Evolutionary conservation across 2,113 vertebrate species (phyloP), one percentile per base, ranked within the genome.

Genomic region (Crotalus horridus): DNA sequence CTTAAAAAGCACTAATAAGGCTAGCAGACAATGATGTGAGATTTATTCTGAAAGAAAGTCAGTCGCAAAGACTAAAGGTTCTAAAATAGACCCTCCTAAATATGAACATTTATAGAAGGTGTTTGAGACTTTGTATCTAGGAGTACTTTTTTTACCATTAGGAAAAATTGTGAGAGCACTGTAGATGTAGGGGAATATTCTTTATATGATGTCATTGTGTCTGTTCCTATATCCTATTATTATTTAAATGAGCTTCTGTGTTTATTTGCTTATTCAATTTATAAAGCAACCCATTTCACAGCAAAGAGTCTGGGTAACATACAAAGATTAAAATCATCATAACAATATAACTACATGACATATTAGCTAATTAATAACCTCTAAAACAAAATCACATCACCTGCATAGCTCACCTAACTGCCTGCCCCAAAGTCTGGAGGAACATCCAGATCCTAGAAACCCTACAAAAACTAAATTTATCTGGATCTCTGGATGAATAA

Each of bases 11-110:
- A 0, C 1, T 12, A 7, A 85, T 48, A 51, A 93, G 64, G 15
- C 4, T 74, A 74, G 90, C 1, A 29, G 89, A 0, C 6, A 56
- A 4, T 51, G 0, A 0, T 8, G 48, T 64, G 58, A 93, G 53
- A 39, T 0, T 0, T 2, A 0, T 69, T 91, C 9, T 26, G 48
- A 56, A 69, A 11, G 9, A 46, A 29, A 3, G 12, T 39, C 51
- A 88, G 29, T 8, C 13, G 7, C 87, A 88, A 88, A 55, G 87
- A 17, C 17, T 39, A 55, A 53, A 55, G 6, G 29, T 33, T 56
- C 17, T 17, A 12, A 15, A 69, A 69, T 17, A 69, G 12, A 69
- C 5, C 4, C 9, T 29, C 12, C 29, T 12, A 33, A 33, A n/a
- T 29, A 33, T 69, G 12, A 12, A 4, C 64, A 69, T 33, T 69